phyloP scores from a whole-genome alignment of 2,888 invertebrate species.

The Carabus problematicus region DNA sequence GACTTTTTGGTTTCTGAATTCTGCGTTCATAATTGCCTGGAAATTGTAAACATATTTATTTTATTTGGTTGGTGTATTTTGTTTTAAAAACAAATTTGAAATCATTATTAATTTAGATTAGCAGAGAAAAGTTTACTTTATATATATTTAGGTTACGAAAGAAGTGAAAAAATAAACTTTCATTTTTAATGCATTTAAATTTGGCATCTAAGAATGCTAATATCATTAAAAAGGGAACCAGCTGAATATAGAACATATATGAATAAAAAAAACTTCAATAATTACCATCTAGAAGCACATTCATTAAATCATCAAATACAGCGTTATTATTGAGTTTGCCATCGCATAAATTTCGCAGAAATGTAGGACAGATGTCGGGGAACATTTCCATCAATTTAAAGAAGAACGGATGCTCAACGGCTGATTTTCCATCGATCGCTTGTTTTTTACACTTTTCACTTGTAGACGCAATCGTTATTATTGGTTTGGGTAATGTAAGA shows the following conservation, averaged over 20 bases:
- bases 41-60: constrained; percentile 14
- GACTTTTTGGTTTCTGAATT: constrained; percentile 26
- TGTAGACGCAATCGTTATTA: no score
- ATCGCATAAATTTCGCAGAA: constrained; percentile 48
- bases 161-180: no score
- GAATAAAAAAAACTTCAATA: constrained; percentile 8
- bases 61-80: no score
- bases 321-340: constrained; percentile 43
- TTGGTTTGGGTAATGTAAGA: no score
- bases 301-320: constrained; percentile 48
- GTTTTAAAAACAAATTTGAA: no score
- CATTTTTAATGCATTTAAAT: neutral
- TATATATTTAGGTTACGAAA: no score
- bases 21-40: constrained; percentile 49
- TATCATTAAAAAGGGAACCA: no score
- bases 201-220: constrained; percentile 2
- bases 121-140: neutral
- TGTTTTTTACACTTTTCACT: no score
- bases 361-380: constrained; percentile 51
- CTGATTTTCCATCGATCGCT: no score
- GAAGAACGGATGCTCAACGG: constrained; percentile 21
- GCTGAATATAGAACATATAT: no score
- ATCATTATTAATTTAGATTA: no score
- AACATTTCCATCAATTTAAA: constrained; percentile 51
- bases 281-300: constrained; percentile 45